phyloP scores from a whole-genome alignment of 1,140 invertebrate species.

The Daktulosphaira vitifoliae region DNA sequence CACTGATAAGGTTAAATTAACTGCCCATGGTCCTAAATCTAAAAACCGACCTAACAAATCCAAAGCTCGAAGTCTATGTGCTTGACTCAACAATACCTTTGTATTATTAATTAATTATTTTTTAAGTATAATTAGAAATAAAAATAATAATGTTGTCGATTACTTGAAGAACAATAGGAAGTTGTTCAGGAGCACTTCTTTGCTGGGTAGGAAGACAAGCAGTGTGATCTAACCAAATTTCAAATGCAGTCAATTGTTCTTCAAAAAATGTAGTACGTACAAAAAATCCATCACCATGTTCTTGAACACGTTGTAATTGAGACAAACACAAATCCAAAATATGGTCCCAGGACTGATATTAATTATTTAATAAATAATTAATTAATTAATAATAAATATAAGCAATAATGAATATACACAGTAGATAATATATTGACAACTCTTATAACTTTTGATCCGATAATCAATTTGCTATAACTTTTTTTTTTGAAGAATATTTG shows the following conservation, averaged over 20 bases:
- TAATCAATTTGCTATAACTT: no score
- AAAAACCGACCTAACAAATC: constrained; percentile 92
- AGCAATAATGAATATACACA: no score
- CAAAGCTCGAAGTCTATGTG: constrained; percentile 87
- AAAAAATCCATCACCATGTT: constrained; percentile 53
- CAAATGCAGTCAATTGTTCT: constrained; percentile 97
- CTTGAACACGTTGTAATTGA: constrained; percentile 71
- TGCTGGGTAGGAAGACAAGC: constrained; percentile 58
- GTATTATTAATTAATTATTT: constrained; percentile 31
- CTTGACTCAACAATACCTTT: constrained; percentile 87
- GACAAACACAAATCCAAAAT: constrained; percentile 86
- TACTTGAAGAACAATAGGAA: constrained; percentile 93
- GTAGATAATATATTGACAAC: no score
- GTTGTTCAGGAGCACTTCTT: constrained; percentile 81
- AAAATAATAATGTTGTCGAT: neutral
- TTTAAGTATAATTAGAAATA: constrained; percentile 1
- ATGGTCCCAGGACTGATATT: constrained; percentile 87
- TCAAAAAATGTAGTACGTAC: constrained; percentile 88
- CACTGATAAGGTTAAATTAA: constrained; percentile 89
- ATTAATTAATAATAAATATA: no score
- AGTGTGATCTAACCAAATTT: constrained; percentile 73
- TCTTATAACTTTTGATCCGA: no score
- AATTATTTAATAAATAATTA: no score
- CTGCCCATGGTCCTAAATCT: constrained; percentile 93
- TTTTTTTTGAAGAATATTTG: no score